Evolutionary conservation across 2,113 vertebrate species (phyloP), one percentile per base, ranked within the genome.

Genomic region (Thalassarche chlororhynchos): DNA sequence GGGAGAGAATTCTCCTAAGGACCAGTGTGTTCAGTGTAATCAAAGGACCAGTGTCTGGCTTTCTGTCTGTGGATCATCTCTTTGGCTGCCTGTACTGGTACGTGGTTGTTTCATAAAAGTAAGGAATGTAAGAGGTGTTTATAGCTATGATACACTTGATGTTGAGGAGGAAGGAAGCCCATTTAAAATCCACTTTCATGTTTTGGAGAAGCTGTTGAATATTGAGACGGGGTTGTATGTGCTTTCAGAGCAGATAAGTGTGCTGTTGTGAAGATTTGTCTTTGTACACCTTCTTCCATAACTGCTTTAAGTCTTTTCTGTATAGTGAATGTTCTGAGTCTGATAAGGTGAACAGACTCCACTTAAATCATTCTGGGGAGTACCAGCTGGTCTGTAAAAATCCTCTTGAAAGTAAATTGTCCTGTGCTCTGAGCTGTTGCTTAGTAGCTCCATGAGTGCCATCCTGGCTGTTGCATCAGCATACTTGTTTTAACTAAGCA

Each of bases 51-150:
- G 14, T 47, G 78, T 66, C 46, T 46, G n/a, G 9, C 38, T 81
- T 96, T 32, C 17, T 34, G 55, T 61, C 31, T 91, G 38, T 40
- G 79, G 26, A 44, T 62, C 0, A 1, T 25, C 31, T 87, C 26
- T 65, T 49, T 38, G 65, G 23, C 32, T 85, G 76, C 2, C 29
- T 65, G 17, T 77, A 47, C 20, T 31, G 12, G 4, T 47, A 23
- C 4, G 2, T 32, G 42, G 12, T 12, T 68, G 19, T 17, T n/a
- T 36, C 28, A 18, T 40, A 11, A 11, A 60, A 66, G 21, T 71
- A 25, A 87, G 49, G 23, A n/a, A 49, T 0, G 0, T 16, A 55
- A 72, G 28, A 46, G 44, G 5, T 2, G 1, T 57, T 65, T 74
- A 12, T 9, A 61, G 46, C 42, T 80, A 9, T 78, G 31, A 49